Evolutionary conservation across 2,797 vertebrate genomes (phyloP).

Genomic region (Rhynchonycteris naso): DNA sequence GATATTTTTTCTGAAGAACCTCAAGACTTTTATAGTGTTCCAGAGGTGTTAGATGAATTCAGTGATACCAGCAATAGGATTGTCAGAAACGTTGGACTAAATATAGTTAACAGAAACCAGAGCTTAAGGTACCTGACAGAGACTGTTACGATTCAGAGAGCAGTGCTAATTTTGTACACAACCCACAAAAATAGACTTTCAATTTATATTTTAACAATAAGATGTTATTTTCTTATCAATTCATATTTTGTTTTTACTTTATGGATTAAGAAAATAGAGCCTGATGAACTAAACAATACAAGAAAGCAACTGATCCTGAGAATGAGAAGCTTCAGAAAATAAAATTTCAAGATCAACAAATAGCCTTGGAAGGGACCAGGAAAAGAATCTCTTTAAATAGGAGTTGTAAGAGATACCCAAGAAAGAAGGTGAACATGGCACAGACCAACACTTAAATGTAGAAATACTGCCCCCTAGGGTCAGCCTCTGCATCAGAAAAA

Average conservation of each 20-base stretch:
- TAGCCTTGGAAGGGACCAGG: constrained; percentile 50
- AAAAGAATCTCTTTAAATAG: constrained; percentile 59
- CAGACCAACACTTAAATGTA: constrained; percentile 55
- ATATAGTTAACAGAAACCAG: background rate
- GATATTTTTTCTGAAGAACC: constrained; percentile 49
- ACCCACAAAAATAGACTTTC: constrained; percentile 68
- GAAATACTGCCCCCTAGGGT: constrained; percentile 65
- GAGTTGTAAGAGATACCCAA: constrained; percentile 39
- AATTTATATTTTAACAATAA: constrained; percentile 89
- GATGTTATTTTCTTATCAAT: constrained; percentile 88
- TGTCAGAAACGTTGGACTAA: background rate
- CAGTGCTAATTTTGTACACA: constrained; percentile 80
- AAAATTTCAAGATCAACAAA: constrained; percentile 54
- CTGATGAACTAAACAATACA: constrained; percentile 60
- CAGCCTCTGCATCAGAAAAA: constrained; percentile 29
- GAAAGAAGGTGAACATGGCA: constrained; percentile 23
- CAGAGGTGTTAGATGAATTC: background rate
- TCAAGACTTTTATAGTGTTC: constrained; percentile 47
- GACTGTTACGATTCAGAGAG: constrained; percentile 61
- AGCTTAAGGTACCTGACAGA: constrained; percentile 43
- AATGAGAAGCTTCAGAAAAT: constrained; percentile 52
- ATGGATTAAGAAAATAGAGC: constrained; percentile 73
- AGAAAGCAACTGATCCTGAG: constrained; percentile 59
- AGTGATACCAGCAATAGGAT: background rate
- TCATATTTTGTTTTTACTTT: constrained; percentile 86